Conservation (phyloP, 2,797 vertebrate genomes). For the Sebastes matsubarae region DNA sequence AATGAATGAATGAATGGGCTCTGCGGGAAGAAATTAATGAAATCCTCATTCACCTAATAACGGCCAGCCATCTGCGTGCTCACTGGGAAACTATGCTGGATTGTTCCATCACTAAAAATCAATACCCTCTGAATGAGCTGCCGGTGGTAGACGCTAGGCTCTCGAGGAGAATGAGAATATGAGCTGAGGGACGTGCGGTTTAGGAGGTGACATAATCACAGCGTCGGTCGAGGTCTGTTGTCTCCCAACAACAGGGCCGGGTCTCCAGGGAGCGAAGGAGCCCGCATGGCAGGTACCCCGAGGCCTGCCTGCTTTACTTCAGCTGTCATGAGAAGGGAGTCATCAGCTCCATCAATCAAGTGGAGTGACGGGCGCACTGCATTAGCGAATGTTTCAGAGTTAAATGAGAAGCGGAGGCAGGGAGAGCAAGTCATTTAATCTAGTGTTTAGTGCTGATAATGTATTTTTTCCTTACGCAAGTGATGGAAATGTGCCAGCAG, state of each 20-base stretch:
- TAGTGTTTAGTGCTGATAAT: slow-evolving; percentile 41
- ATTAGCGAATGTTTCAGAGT: slow-evolving; percentile 52
- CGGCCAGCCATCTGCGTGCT: slow-evolving; percentile 35
- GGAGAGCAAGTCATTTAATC: slow-evolving; percentile 29
- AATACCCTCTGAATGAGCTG: slow-evolving; percentile 61
- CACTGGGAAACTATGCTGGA: slow-evolving; percentile 36
- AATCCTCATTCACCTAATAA: slow-evolving; percentile 38
- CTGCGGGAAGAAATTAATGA: slow-evolving; percentile 27
- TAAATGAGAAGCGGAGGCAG: slow-evolving; percentile 39
- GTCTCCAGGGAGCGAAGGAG: neutral
- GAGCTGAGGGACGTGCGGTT: slow-evolving; percentile 32
- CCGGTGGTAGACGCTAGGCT: neutral
- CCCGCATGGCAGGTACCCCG: slow-evolving; percentile 13
- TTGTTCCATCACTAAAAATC: slow-evolving; percentile 54
- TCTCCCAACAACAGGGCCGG: slow-evolving; percentile 1
- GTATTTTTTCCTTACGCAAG: slow-evolving; percentile 29
- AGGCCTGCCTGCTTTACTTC: slow-evolving; percentile 34
- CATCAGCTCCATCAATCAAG: slow-evolving; percentile 62
- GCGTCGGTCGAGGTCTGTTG: slow-evolving; percentile 18
- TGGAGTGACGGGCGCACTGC: slow-evolving; percentile 40
- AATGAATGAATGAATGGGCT: neutral
- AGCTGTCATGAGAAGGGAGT: slow-evolving; percentile 45
- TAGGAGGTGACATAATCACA: slow-evolving; percentile 33
- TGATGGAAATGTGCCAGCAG: slow-evolving; percentile 19
- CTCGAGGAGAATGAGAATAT: slow-evolving; percentile 21